These are phyloP conservation scores for Chrysomallon squamiferum DNA, from an alignment of 1,140 invertebrate species.

Conservation along the genomic window DNA sequence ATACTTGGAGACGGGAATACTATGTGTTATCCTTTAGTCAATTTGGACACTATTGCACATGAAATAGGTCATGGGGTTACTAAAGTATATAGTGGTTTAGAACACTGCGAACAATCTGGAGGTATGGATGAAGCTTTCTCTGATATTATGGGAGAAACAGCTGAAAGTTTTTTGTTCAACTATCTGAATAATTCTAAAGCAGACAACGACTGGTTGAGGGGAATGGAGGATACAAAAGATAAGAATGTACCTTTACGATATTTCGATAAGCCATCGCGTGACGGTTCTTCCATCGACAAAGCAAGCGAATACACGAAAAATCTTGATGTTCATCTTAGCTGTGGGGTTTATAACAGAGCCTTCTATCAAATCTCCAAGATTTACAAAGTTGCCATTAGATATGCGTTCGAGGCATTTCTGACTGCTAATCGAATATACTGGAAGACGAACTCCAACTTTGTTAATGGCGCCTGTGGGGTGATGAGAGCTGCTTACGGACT, in stretches of 20 bases:
- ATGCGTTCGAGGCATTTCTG: constrained; percentile 27
- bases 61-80: constrained; percentile 41
- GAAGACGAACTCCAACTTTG: constrained; percentile 21
- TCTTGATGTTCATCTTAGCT: constrained; percentile 29
- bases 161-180: constrained; percentile 24
- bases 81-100: constrained; percentile 24
- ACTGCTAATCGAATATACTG: constrained; percentile 43
- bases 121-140: constrained; percentile 42
- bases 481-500: constrained; percentile 35
- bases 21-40: constrained; percentile 21
- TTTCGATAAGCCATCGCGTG: constrained; percentile 24
- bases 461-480: constrained; percentile 31
- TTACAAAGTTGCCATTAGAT: constrained; percentile 14
- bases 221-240: constrained; percentile 18
- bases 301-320: constrained; percentile 15
- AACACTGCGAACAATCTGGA: constrained; percentile 34
- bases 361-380: constrained; percentile 21
- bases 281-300: constrained; percentile 33
- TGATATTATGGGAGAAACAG: constrained; percentile 38
- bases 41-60: constrained; percentile 29
- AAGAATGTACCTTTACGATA: constrained; percentile 19
- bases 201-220: constrained; percentile 21
- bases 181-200: constrained; percentile 11
- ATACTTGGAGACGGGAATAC: constrained; percentile 32
- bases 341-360: constrained; percentile 37